A percentile compares a stretch with the other conserved stretches of the same genome.
Conservation (phyloP, 2,797 vertebrate species). For the Linurgus olivaceus region DNA sequence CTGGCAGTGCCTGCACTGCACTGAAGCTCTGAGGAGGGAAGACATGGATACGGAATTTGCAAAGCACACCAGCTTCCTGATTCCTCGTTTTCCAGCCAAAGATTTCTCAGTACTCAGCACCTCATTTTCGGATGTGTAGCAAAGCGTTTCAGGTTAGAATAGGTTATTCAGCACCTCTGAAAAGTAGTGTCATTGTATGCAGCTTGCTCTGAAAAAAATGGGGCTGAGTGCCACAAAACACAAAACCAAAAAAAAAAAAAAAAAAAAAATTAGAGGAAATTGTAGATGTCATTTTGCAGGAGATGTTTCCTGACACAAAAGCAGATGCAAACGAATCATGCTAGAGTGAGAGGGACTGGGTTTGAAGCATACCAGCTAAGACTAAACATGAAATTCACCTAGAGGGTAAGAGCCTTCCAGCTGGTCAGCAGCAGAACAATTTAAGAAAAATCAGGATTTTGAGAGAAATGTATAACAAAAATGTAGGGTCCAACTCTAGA, state of each 20-base stretch:
- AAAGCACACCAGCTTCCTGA: not conserved
- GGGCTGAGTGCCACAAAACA: not conserved
- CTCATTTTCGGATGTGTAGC: not conserved
- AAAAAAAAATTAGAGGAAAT: not conserved
- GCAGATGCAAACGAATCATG: not conserved
- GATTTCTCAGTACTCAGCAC: not conserved
- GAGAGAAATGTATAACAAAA: not conserved
- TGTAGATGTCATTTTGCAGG: not conserved
- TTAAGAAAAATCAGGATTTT: not conserved
- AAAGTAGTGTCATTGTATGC: not conserved
- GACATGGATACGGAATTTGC: not conserved
- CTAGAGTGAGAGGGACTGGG: not conserved
- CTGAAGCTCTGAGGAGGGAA: not conserved
- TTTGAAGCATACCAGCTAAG: not conserved
- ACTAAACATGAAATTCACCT: not conserved
- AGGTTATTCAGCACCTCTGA: not conserved
- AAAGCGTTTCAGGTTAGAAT: not conserved
- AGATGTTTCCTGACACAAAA: not conserved
- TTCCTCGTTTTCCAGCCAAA: not conserved
- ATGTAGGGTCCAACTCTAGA: not conserved
- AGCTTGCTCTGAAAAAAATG: not conserved
- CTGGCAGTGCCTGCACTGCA: not conserved
- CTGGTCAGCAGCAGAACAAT: not conserved
- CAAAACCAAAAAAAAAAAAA: not conserved
- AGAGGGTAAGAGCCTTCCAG: not conserved